Evolutionary conservation across 2,113 vertebrate genomes (phyloP), one percentile per base, ranked within the genome.

Genomic region (Gasterosteus aculeatus): DNA sequence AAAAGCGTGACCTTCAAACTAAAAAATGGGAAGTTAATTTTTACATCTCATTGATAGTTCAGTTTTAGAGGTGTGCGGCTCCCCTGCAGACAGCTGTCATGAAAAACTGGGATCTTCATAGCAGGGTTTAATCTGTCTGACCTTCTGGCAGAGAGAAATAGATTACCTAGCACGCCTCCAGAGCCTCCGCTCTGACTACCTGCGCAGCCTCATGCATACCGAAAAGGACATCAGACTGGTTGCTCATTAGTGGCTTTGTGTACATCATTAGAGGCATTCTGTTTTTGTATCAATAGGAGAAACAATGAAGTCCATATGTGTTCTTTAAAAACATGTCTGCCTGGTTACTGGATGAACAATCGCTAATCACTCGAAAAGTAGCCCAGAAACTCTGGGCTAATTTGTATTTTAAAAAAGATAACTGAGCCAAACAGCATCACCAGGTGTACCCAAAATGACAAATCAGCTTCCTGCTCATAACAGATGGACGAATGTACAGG

Each of bases 91-190:
- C 89, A 93, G 85, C 89, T 83, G 90, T 84, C 83, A 83, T 77
- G 61, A 84, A 91, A 90, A 92, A 87, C 74, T 71, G 85, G 85
- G 83, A 89, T 90, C 88, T 91, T 91, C 90, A 93, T 88, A 84
- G 87, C 81, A 67, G 76, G 77, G 73, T 93, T 91, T 92, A 92
- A 93, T 92, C 92, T 88, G 85, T 77, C 85, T 93, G 92, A 94
- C 92, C 92, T 91, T 92, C 87, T 92, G 87, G 78, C 89, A 82
- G 77, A 78, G 82, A 87, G 78, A 92, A 88, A 90, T 87, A 92
- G 89, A 91, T 91, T 88, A 88, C 87, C 80, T 77, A 88, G 78
- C 31, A 83, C 82, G 90, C 85, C 88, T 84, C 82, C 71, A 75
- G 81, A 86, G 80, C 75, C 58, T 54, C 60, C 0, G 7, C 78